phyloP scores from a whole-genome alignment of 2,113 vertebrate species.

The Anarhynchus alexandrinus region DNA sequence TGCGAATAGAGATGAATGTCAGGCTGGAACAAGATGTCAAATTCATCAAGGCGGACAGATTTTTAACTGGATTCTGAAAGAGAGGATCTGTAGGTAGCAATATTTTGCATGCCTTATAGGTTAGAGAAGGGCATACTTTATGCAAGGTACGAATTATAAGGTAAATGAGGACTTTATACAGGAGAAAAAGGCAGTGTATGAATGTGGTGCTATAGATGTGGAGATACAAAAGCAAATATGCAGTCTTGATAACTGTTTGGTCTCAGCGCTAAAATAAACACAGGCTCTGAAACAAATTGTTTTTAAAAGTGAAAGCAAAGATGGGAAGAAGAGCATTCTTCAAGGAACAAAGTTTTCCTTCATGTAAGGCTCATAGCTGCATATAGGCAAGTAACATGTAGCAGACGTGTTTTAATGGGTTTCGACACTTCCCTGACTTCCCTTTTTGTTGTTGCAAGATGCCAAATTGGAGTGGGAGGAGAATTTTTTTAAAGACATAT shows the following conservation, averaged over 20 bases:
- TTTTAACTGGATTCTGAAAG: neutral
- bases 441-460: neutral
- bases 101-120: neutral
- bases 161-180: neutral
- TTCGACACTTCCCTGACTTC: neutral
- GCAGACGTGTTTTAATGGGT: neutral
- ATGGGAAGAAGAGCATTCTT: neutral
- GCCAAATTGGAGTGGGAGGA: neutral
- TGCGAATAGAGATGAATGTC: neutral
- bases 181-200: neutral
- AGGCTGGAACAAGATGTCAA: neutral
- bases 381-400: rapidly evolving
- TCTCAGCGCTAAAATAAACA: neutral
- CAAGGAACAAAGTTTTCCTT: neutral
- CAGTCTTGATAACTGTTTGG: neutral
- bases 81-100: neutral
- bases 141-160: neutral
- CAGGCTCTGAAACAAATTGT: neutral
- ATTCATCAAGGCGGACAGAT: neutral
- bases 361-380: rapidly evolving
- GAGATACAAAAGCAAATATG: neutral
- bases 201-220: neutral
- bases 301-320: neutral
- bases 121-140: neutral
- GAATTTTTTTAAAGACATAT: neutral